Conservation (phyloP, 2,113 vertebrate genomes). For the Seriola quinqueradiata region DNA sequence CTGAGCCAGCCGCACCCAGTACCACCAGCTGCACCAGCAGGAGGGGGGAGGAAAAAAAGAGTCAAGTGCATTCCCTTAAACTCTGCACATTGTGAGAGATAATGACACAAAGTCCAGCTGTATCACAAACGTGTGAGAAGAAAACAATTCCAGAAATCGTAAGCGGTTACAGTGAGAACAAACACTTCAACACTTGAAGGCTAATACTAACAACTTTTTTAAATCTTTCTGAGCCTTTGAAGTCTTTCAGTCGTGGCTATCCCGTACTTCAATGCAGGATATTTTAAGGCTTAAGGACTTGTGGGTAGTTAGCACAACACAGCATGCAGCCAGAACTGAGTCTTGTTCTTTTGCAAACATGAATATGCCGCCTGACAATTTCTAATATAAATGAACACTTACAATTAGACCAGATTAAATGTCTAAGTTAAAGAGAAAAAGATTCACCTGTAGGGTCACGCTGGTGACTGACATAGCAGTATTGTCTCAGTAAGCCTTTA, state of each 20-base stretch:
- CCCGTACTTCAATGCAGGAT: neutral
- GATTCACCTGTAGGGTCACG: neutral
- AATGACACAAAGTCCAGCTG: neutral
- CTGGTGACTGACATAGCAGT: neutral
- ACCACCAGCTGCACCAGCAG: conserved; percentile 39
- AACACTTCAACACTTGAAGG: no score
- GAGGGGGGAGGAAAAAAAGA: no score
- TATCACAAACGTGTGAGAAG: neutral
- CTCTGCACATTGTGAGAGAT: neutral
- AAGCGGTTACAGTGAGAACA: neutral
- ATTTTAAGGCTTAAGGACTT: conserved; percentile 6
- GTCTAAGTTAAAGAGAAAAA: neutral
- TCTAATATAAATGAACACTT: neutral
- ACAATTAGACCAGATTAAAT: neutral
- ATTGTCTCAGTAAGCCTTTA: neutral
- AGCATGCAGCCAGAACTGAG: neutral
- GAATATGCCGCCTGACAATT: neutral
- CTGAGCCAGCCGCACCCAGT: conserved; percentile 71
- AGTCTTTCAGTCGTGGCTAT: neutral
- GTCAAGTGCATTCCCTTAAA: conserved; percentile 31
- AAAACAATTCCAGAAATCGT: no score
- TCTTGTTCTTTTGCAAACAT: conserved; percentile 6
- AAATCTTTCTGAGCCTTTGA: neutral
- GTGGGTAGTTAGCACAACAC: conserved; percentile 19
- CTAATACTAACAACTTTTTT: neutral